phyloP scores from a whole-genome alignment of 1,140 invertebrate species.

The Drosophila rhopaloa region DNA sequence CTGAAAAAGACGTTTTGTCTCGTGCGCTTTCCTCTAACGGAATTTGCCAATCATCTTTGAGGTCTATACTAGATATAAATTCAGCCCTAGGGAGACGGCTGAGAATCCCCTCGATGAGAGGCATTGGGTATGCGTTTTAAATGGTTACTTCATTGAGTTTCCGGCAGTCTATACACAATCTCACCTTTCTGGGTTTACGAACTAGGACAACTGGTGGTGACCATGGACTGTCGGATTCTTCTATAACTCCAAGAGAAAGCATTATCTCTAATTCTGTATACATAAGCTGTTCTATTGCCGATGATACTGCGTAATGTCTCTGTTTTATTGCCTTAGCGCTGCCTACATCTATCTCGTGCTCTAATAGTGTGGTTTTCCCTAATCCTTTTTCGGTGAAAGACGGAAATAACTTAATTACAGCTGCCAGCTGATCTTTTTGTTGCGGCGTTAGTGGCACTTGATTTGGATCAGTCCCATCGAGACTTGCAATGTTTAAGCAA shows the following conservation, averaged over 20 bases:
- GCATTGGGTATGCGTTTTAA: background rate
- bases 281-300: background rate
- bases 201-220: background rate
- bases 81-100: too few relatives aligned
- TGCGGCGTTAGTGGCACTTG: background rate
- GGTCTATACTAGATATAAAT: constrained; percentile 2
- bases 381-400: background rate
- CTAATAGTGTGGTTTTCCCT: background rate
- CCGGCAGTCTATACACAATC: background rate
- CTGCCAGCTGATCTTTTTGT: background rate
- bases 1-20: constrained; percentile 23
- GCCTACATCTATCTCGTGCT: constrained; percentile 4
- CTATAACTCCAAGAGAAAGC: background rate
- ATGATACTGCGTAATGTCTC: background rate
- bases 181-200: background rate
- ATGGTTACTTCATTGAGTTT: constrained; percentile 7
- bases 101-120: background rate
- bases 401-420: background rate
- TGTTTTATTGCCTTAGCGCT: constrained; percentile 2
- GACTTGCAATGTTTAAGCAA: background rate
- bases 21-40: constrained; percentile 9
- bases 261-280: background rate
- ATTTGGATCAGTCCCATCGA: background rate
- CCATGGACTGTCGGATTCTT: background rate
- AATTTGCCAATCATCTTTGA: constrained; percentile 37